Evolutionary conservation across 1,140 invertebrate species (phyloP).

Genomic region (Ylistrum balloti): DNA sequence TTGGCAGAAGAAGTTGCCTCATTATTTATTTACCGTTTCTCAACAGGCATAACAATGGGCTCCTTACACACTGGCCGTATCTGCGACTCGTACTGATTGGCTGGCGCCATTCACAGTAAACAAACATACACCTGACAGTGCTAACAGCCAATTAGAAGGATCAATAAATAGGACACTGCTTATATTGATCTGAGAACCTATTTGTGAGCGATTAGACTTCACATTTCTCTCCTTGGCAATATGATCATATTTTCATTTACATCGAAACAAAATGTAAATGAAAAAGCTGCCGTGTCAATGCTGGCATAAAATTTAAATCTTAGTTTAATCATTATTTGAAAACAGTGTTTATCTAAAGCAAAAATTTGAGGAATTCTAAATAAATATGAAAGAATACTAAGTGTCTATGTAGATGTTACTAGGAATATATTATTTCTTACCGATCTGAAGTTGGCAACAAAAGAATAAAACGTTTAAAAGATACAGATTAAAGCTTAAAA

Average conservation of each 20-base stretch:
- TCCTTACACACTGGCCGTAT: background rate
- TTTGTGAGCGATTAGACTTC: background rate
- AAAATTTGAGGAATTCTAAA: too few relatives aligned
- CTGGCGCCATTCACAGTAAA: constrained; percentile 10
- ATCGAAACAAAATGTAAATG: too few relatives aligned
- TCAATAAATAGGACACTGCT: constrained; percentile 13
- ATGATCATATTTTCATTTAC: background rate
- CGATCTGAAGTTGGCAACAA: too few relatives aligned
- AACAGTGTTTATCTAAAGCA: too few relatives aligned
- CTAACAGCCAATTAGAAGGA: background rate
- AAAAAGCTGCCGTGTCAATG: too few relatives aligned
- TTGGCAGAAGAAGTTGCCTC: background rate
- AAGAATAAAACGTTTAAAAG: too few relatives aligned
- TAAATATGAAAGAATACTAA: too few relatives aligned
- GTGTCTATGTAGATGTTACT: too few relatives aligned
- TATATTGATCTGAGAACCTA: background rate
- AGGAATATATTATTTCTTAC: too few relatives aligned
- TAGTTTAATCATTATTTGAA: too few relatives aligned
- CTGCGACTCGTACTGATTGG: background rate
- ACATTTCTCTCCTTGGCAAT: background rate
- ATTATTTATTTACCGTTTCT: constrained; percentile 22
- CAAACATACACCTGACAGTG: constrained; percentile 7
- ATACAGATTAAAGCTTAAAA: background rate
- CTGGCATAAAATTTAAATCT: too few relatives aligned
- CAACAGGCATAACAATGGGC: constrained; percentile 15